These are phyloP conservation scores for Pseudeuparius sepicola DNA, from an alignment of 2,888 invertebrate species.

Conservation along the genomic window DNA sequence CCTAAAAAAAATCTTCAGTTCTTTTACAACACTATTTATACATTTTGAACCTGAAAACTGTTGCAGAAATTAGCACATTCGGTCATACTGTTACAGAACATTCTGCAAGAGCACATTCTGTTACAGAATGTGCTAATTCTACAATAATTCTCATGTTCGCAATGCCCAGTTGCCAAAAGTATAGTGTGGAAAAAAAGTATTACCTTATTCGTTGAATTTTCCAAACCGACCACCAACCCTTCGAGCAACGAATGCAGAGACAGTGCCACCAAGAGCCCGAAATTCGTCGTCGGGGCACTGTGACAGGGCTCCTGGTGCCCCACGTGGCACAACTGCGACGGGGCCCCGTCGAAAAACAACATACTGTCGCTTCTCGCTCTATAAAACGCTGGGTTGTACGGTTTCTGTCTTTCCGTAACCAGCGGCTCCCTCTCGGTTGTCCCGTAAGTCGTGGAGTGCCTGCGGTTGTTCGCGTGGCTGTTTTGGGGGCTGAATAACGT, in stretches of 20 bases:
- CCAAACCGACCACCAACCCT: conserved; percentile 73
- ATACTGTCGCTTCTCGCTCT: conserved; percentile 26
- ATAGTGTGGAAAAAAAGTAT: too few species aligned
- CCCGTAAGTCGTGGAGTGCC: conserved; percentile 22
- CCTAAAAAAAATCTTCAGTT: conserved; percentile 36
- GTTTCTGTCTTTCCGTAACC: conserved; percentile 18
- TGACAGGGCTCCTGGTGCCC: conserved; percentile 56
- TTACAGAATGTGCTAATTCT: conserved; percentile 1
- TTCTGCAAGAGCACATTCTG: background rate
- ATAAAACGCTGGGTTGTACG: conserved; percentile 29
- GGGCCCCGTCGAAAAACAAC: conserved; percentile 24
- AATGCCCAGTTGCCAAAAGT: too few species aligned
- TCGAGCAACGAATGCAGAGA: conserved; percentile 71
- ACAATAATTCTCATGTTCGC: too few species aligned
- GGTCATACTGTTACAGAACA: conserved; percentile 2
- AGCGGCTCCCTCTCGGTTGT: conserved; percentile 17
- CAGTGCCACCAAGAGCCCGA: conserved; percentile 61
- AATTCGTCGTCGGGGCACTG: conserved; percentile 49
- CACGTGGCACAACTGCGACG: conserved; percentile 50
- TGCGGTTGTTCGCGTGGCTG: conserved; percentile 11
- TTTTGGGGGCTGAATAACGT: background rate
- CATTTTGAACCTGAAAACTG: too few species aligned
- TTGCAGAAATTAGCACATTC: background rate
- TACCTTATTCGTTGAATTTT: conserved; percentile 54
- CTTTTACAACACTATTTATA: too few species aligned